Base-by-base conservation (phyloP, 2,888 invertebrate genomes). In the Uropetala carovei region DNA sequence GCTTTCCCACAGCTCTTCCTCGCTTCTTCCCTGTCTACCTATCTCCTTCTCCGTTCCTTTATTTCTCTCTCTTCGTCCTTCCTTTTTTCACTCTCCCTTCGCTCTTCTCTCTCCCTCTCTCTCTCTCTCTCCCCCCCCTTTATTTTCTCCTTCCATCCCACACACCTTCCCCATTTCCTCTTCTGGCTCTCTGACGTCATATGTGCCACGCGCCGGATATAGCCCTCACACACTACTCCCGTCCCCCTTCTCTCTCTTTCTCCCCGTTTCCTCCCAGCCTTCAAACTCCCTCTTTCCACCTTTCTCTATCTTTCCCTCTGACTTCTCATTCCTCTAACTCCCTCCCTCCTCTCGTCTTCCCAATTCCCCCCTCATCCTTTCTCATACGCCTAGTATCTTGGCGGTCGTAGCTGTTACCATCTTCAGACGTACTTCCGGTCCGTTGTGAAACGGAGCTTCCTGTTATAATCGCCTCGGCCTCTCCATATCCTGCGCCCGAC, bases 391-490 rank as follows among this genome's bases (percentile, higher is more conserved):
- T 43, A 64, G 68, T 64, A 64, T 89, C 89, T 89, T 64, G 64
- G 89, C 60, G 89, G 89, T 89, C 64, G 60, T 18, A 56, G 64
- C 89, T 89, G 89, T 89, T 89, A 64, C 89, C 89, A 89, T 89
- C 89, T 89, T 64, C 60, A 89, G 64, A 64, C 89, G 64, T 64
- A 68, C 89, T 89, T 89, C 89, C 89, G 89, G 89, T 89, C 89
- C 64, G 64, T 89, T 89, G 89, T 89, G 89, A 89, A 89, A 89
- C 89, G 89, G 56, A 64, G 89, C 68, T 89, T 89, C 89, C 89
- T 89, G 89, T 64, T 89, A 64, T 89, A 89, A 89, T 89, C 89
- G 75, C 27, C 75, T 75, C 43, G 43, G 43, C 43, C 75, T 75
- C 27, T 43, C 89, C 89, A 27, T 64, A 18, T 30, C 18, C 64